These are phyloP conservation scores for Apocheima hispidaria DNA, from an alignment of 2,888 invertebrate species.

Conservation along the genomic window DNA sequence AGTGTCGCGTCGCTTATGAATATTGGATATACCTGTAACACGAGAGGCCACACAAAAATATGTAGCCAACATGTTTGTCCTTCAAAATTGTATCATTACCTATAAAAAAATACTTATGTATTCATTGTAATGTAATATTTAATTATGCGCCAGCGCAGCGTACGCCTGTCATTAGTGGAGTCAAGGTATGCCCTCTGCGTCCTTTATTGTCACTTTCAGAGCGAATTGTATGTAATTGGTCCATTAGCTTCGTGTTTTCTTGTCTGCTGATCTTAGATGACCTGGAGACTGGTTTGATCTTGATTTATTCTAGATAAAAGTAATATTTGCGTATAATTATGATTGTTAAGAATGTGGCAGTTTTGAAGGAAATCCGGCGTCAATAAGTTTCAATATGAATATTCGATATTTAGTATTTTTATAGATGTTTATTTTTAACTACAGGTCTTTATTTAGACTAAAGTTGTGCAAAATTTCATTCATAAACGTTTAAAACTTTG, in stretches of 20 bases:
- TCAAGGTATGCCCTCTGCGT: conserved; percentile 14
- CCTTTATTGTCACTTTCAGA: conserved; percentile 44
- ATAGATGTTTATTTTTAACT: too few relatives aligned
- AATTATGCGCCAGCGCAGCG: conserved; percentile 1
- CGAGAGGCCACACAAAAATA: background rate
- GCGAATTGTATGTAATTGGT: conserved; percentile 39
- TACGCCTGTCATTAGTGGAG: conserved; percentile 3
- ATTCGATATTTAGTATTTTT: too few relatives aligned
- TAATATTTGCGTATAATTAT: conserved; percentile 4
- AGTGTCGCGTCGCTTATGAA: too few relatives aligned
- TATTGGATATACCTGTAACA: too few relatives aligned
- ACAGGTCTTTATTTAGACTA: too few relatives aligned
- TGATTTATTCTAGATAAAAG: conserved; percentile 14
- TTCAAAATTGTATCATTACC: too few relatives aligned
- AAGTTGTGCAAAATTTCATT: too few relatives aligned
- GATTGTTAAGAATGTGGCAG: too few relatives aligned
- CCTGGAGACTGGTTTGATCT: conserved; percentile 10
- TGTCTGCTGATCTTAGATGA: conserved; percentile 13
- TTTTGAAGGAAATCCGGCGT: too few relatives aligned
- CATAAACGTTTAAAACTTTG: too few relatives aligned
- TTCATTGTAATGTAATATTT: conserved; percentile 1
- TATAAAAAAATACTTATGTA: too few relatives aligned
- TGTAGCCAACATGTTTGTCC: background rate
- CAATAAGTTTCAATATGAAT: too few relatives aligned
- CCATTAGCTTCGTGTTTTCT: conserved; percentile 18